Evolutionary conservation across 2,797 vertebrate genomes (phyloP).

Genomic region (Hippocampus kuda): DNA sequence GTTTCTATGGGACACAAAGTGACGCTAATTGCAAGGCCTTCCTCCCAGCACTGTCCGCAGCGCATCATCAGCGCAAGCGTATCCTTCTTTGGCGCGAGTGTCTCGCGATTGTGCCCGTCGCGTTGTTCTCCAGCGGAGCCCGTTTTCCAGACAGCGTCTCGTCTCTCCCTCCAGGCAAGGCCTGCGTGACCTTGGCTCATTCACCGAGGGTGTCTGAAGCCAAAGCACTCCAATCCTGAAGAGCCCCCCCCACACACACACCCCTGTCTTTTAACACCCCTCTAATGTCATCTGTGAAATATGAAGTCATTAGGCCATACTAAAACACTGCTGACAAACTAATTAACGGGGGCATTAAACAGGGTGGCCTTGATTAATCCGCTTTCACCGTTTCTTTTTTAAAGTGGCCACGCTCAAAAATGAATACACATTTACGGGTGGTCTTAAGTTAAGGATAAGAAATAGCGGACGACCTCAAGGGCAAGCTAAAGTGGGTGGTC

Average conservation of each 20-base stretch:
- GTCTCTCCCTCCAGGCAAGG: slow-evolving; percentile 65
- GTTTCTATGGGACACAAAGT: too few species aligned
- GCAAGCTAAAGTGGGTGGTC: slow-evolving; percentile 55
- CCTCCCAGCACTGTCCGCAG: too few species aligned
- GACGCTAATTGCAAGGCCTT: too few species aligned
- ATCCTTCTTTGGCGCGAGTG: slow-evolving; percentile 62
- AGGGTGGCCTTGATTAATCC: slow-evolving; percentile 99
- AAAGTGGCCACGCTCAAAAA: slow-evolving; percentile 97
- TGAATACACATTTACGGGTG: slow-evolving; percentile 99
- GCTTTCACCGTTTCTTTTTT: slow-evolving; percentile 98
- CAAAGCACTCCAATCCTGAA: slow-evolving; percentile 73
- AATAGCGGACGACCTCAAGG: slow-evolving; percentile 62
- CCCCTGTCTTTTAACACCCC: slow-evolving; percentile 81
- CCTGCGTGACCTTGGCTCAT: slow-evolving; percentile 65
- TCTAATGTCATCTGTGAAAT: slow-evolving; percentile 99
- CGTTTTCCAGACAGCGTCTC: slow-evolving; percentile 50
- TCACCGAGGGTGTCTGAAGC: slow-evolving; percentile 61
- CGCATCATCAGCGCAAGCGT: slow-evolving; percentile 48
- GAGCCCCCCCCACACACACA: slow-evolving; percentile 83
- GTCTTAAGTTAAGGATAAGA: slow-evolving; percentile 70
- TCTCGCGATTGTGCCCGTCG: slow-evolving; percentile 69
- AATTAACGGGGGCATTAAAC: slow-evolving; percentile 99
- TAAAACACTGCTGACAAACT: slow-evolving; percentile 99
- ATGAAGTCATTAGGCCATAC: slow-evolving; percentile 99
- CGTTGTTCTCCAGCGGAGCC: slow-evolving; percentile 56